These are phyloP conservation scores for Zenarchopterus dispar DNA, from an alignment of 2,797 vertebrate species.

Conservation along the genomic window DNA sequence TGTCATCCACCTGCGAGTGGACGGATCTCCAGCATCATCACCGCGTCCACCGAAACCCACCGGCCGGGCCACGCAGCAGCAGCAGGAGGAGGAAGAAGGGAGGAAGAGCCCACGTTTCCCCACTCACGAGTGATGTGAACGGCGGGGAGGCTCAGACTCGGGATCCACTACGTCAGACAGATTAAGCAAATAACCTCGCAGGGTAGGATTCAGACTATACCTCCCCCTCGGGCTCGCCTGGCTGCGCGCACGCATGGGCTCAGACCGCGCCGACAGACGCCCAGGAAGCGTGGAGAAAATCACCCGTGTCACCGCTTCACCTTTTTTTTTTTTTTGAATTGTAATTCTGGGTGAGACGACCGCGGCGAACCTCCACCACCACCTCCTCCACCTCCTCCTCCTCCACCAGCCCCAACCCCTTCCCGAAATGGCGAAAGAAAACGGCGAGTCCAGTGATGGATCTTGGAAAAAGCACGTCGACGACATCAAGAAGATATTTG, in stretches of 20 bases:
- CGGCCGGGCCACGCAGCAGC: conserved; percentile 24
- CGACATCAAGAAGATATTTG: conserved; percentile 94
- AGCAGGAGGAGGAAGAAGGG: conserved; percentile 27
- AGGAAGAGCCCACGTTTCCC: conserved; percentile 44
- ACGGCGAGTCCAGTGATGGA: conserved; percentile 86
- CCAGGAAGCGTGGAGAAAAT: conserved; percentile 35
- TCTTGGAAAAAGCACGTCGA: conserved; percentile 97
- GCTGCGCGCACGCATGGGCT: conserved; percentile 42
- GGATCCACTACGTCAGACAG: conserved; percentile 74
- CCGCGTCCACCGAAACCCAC: conserved; percentile 35
- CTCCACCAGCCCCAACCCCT: conserved; percentile 24
- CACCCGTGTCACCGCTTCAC: conserved; percentile 53
- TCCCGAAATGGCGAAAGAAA: conserved; percentile 91
- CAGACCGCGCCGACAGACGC: conserved; percentile 40
- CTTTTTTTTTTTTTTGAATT: background rate
- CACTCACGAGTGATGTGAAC: conserved; percentile 55
- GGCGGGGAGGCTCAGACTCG: conserved; percentile 63
- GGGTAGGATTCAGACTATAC: conserved; percentile 57
- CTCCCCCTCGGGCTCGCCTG: conserved; percentile 2
- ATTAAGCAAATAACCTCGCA: conserved; percentile 73
- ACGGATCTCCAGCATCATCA: conserved; percentile 42
- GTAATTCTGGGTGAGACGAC: conserved; percentile 27
- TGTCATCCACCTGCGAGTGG: conserved; percentile 42
- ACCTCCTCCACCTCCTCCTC: background rate
- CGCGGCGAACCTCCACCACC: conserved; percentile 22